Base-by-base conservation (phyloP, 2,888 invertebrate genomes). In the Calliopum simillimum region DNA sequence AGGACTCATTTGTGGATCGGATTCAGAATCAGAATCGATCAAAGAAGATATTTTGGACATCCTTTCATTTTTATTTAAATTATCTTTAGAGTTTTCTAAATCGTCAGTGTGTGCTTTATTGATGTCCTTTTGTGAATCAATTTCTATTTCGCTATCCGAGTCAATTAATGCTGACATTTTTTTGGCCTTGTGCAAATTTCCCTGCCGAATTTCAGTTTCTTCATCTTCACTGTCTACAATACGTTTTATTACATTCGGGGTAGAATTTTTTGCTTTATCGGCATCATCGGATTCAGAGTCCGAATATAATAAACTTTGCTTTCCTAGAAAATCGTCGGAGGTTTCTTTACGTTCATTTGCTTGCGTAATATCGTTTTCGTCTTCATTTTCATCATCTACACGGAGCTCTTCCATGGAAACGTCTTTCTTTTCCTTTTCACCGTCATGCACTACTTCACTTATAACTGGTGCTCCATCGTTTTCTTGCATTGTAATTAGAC, bases 241-340 rank as follows among this genome's bases (percentile, higher is more conserved):
- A 2, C 75, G 70, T 49, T 72, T 74, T 8, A 16, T 67, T 72
- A 13, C 16, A 51, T 67, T 69, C 55, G 41, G 23, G 58, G 62
- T n/a, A 55, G 5, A 6, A 33, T 33, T 33, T 33, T 6, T 23
- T 1, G 68, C 53, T 43, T 68, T 55, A 21, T 77, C 75, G 16
- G 75, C 80, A 12, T 76, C 77, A 33, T 33, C 8, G 5, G 33
- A 33, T 47, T 84, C 84, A 5, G 82, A 81, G 6, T 80, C 83
- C 6, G 84, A 83, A 77, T 84, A 75, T 44, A 78, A 62, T 23
- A 85, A 76, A 55, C 79, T 82, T 44, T 82, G 80, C 19, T 79
- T 77, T 55, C 82, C 83, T n/a, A 84, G 73, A 41, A 82, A 75
- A 71, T 82, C 82, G 1, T 77, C 77, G 4, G 82, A 80, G 19